phyloP scores from a whole-genome alignment of 2,797 vertebrate genomes.

The Smutsia temminckii region DNA sequence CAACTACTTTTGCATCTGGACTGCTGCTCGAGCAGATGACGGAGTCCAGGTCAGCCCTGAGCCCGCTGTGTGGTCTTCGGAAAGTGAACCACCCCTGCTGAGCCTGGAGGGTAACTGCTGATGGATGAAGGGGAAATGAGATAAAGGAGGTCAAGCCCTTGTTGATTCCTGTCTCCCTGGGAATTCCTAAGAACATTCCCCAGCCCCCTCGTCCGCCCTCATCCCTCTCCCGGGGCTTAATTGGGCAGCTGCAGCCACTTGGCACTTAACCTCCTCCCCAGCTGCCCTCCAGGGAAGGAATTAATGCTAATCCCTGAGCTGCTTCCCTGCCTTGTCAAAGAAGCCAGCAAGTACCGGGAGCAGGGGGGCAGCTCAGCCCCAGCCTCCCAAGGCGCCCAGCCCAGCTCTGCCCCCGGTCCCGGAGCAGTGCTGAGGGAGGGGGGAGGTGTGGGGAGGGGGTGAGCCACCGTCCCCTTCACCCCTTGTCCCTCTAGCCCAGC shows the following conservation, averaged over 20 bases:
- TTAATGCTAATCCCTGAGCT: not conserved
- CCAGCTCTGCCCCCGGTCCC: not conserved
- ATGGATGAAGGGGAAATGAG: not conserved
- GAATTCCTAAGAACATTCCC: slow-evolving; percentile 31
- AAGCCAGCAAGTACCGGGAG: not conserved
- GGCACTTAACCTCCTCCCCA: slow-evolving; percentile 61
- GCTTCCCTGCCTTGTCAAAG: not conserved
- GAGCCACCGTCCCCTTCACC: not conserved
- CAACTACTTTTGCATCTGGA: not conserved
- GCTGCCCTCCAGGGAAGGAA: slow-evolving; percentile 63
- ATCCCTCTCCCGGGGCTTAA: slow-evolving; percentile 42
- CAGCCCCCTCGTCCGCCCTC: not conserved
- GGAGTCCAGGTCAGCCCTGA: not conserved
- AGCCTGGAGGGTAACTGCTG: not conserved
- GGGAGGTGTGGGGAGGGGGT: not conserved
- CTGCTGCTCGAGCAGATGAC: not conserved
- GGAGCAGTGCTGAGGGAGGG: not conserved
- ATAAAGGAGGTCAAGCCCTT: not conserved
- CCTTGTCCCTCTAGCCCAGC: not conserved
- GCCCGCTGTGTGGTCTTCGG: not conserved
- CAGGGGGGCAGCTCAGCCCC: rapidly evolving
- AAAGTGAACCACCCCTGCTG: not conserved
- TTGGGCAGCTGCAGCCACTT: slow-evolving; percentile 64
- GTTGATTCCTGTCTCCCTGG: slow-evolving; percentile 30
- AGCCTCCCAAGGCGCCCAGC: not conserved